These are phyloP conservation scores for Suncus etruscus DNA, from an alignment of 2,113 vertebrate species.

Conservation along the genomic window DNA sequence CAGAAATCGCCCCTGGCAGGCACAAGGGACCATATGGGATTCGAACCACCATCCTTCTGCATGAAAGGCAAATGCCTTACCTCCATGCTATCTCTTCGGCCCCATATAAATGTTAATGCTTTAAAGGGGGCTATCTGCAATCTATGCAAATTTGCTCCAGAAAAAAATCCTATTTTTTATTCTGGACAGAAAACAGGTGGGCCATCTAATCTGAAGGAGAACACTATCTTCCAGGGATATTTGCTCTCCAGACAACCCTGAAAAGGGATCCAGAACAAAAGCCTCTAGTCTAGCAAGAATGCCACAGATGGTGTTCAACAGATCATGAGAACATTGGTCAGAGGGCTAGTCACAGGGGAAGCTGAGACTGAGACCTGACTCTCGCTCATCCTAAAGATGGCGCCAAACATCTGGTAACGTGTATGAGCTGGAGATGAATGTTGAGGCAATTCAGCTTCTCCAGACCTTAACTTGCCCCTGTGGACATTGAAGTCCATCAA, in stretches of 20 bases:
- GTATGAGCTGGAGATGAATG: not conserved
- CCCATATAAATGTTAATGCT: not conserved
- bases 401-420: not conserved
- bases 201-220: not conserved
- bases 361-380: conserved; percentile 18
- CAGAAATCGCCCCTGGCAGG: too few species aligned
- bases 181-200: not conserved
- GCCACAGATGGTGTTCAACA: not conserved
- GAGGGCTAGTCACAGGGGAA: not conserved
- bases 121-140: not conserved
- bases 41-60: too few species aligned
- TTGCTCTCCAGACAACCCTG: not conserved
- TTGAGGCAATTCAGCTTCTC: not conserved
- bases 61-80: too few species aligned
- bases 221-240: not conserved
- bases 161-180: not conserved
- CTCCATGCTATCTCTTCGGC: not conserved
- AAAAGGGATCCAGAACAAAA: not conserved
- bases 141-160: not conserved
- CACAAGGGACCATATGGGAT: too few species aligned
- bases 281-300: not conserved
- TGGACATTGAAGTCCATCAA: not conserved
- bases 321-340: not conserved
- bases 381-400: not conserved
- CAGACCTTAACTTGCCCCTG: not conserved